These are phyloP conservation scores for Rhinophrynus dorsalis DNA, from an alignment of 2,797 vertebrate genomes.

Conservation along the genomic window DNA sequence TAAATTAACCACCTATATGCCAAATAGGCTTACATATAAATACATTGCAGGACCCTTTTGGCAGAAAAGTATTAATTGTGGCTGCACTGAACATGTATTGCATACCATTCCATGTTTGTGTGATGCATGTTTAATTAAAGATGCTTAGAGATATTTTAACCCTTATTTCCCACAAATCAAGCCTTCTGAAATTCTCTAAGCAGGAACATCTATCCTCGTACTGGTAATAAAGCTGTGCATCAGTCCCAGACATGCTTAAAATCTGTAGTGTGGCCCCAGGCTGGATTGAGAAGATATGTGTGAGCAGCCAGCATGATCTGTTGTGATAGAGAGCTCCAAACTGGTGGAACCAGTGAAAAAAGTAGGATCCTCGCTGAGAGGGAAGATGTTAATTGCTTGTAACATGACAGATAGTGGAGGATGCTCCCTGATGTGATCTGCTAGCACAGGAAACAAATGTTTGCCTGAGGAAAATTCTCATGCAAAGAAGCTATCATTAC, in stretches of 20 bases:
- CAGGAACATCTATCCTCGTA: fast-evolving
- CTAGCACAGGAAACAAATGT: constrained; percentile 55
- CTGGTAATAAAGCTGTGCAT: constrained; percentile 32
- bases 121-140: neutral
- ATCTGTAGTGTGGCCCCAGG: constrained; percentile 43
- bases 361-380: constrained; percentile 56
- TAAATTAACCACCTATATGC: too few species aligned
- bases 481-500: constrained; percentile 18
- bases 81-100: neutral
- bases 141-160: constrained; percentile 22
- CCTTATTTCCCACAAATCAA: constrained; percentile 16
- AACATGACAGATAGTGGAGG: constrained; percentile 62
- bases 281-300: constrained; percentile 33
- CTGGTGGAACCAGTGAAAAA: constrained; percentile 58
- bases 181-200: neutral
- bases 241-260: constrained; percentile 42
- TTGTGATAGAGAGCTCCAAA: constrained; percentile 59
- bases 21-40: too few species aligned
- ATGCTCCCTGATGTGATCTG: constrained; percentile 49
- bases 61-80: neutral
- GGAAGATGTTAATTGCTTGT: constrained; percentile 65
- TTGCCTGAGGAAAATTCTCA: constrained; percentile 49
- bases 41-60: too few species aligned
- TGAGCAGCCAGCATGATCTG: constrained; percentile 57
- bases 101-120: neutral